Base-by-base conservation (phyloP, 2,113 vertebrate genomes). In the Takifugu bimaculatus region DNA sequence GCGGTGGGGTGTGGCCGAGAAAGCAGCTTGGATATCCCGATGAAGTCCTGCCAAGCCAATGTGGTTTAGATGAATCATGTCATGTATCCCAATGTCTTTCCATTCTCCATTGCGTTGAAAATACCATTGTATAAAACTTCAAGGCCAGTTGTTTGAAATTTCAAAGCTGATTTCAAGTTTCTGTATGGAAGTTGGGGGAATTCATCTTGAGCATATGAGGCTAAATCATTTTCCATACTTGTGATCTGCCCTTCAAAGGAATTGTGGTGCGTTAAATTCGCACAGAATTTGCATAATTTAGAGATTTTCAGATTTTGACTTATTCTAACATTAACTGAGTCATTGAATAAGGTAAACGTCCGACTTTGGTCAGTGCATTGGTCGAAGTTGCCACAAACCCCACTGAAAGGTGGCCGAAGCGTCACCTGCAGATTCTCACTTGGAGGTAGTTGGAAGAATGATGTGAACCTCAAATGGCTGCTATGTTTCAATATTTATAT, bases 1-100 rank as follows among this genome's bases (percentile, higher is more conserved):
- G 63, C 91, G 3, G 82, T 92, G 26, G 92, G 91, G 60, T 98
- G 96, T 70, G 94, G 94, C 43, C 81, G 87, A 82, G 94, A 95
- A 87, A 98, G 94, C 0, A 91, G 89, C 63, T 78, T 96, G 81
- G 92, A 97, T 25, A 85, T 92, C 4, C 78, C 79, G 63, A 69
- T 92, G 1, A 91, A 94, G 42, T 89, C 95, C 26, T 87, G 92
- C 68, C 91, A 92, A 6, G 78, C 94, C 55, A 89, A 82, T 27
- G 89, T 98, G n/a, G 75, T 90, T 56, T 90, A 93, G 93, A 54
- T 82, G 77, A 13, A 13, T 26, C 13, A 39, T 28, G 15, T 47
- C 12, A 56, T 26, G 7, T 55, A 26, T 47, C 51, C 13, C 26
- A 48, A 48, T 45, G 50, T 49, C 20, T 6, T 32, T 6, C 5